Evolutionary conservation across 2,888 invertebrate genomes (phyloP).

Genomic region (Heliconius charithonia): DNA sequence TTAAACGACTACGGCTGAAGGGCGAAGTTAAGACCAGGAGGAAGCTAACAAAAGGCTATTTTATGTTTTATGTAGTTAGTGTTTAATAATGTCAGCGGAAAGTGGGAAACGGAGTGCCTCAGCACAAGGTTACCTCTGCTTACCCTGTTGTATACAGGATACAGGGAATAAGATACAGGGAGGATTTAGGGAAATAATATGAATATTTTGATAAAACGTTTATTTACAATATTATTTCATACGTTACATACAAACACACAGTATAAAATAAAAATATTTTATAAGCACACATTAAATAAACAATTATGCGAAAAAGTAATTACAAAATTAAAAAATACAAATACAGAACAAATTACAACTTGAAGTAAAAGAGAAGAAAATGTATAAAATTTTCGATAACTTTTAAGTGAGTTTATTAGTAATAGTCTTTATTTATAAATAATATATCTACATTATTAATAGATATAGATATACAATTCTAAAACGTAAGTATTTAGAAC

Average conservation of each 20-base stretch:
- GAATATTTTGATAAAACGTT: background rate
- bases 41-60: too few species aligned
- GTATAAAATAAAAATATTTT: background rate
- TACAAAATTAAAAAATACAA: background rate
- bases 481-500: background rate
- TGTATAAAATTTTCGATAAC: background rate
- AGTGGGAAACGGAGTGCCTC: too few species aligned
- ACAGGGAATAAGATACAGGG: too few species aligned
- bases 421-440: too few species aligned
- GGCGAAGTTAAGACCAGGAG: too few species aligned
- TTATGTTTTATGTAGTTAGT: too few species aligned
- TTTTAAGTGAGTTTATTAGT: too few species aligned
- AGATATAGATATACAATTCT: background rate
- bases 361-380: background rate
- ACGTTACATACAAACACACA: conserved; percentile 19
- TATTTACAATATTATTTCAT: conserved; percentile 11
- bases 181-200: background rate
- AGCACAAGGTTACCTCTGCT: too few species aligned
- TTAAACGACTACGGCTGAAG: too few species aligned
- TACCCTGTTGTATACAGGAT: too few species aligned
- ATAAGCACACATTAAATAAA: background rate
- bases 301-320: background rate
- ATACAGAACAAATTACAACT: background rate
- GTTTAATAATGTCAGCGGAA: too few species aligned
- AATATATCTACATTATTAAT: background rate